Percentiles rank a stretch among this genome's conserved stretches.
Evolutionary conservation across 1,140 invertebrate species (phyloP).

Genomic region (Anthonomus grandis): DNA sequence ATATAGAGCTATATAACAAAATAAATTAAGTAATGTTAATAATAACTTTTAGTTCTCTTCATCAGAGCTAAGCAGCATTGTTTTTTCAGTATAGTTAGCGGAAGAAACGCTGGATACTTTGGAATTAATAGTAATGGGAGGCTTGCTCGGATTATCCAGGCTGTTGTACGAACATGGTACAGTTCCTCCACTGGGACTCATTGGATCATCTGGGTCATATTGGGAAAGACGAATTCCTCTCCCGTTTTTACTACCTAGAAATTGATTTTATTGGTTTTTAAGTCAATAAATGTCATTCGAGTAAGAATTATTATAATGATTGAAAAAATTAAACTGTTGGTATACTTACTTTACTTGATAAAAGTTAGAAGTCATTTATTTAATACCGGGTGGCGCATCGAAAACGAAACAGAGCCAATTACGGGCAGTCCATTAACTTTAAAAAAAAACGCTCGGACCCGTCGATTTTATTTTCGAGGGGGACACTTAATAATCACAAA

Average conservation of each 20-base stretch:
- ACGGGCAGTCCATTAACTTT: too few species aligned
- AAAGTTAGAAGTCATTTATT: too few species aligned
- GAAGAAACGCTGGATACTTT: slow-evolving; percentile 72
- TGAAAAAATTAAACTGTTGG: too few species aligned
- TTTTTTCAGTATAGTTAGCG: slow-evolving; percentile 94
- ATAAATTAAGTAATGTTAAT: neutral
- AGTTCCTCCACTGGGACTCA: slow-evolving; percentile 40
- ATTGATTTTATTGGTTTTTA: too few species aligned
- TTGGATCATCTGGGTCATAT: slow-evolving; percentile 66
- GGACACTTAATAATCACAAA: too few species aligned
- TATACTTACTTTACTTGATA: too few species aligned
- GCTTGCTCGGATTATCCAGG: slow-evolving; percentile 49
- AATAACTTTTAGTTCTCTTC: slow-evolving; percentile 87
- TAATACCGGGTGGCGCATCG: too few species aligned
- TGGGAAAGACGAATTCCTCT: slow-evolving; percentile 63
- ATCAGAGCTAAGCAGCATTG: slow-evolving; percentile 92
- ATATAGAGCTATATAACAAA: slow-evolving; percentile 5
- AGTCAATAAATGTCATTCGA: too few species aligned
- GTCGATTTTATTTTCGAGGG: too few species aligned
- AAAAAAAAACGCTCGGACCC: too few species aligned
- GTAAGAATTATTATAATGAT: too few species aligned
- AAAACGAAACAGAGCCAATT: too few species aligned
- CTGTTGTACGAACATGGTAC: slow-evolving; percentile 43
- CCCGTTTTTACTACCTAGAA: slow-evolving; percentile 58
- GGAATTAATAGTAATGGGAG: slow-evolving; percentile 58